These are phyloP conservation scores for Brenthis hecate DNA, from an alignment of 2,888 invertebrate genomes.

Conservation along the genomic window DNA sequence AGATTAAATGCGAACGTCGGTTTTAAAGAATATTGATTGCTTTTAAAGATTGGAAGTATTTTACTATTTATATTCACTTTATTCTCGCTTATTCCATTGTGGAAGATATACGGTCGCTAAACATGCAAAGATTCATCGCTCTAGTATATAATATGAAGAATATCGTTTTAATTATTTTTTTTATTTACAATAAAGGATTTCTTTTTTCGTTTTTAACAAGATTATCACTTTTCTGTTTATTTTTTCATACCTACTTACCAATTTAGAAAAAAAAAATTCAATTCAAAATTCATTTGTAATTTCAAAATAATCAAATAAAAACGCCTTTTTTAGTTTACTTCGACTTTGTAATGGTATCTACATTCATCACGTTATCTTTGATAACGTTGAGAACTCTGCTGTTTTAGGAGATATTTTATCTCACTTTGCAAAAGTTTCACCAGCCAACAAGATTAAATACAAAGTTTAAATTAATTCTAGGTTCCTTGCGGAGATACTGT, in stretches of 20 bases:
- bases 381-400: conserved; percentile 62
- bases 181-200: too few relatives aligned
- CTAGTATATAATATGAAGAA: neutral
- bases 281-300: too few relatives aligned
- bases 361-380: conserved; percentile 52
- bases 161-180: too few relatives aligned
- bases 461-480: conserved; percentile 80
- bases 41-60: conserved; percentile 29
- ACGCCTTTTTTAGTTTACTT: conserved; percentile 11
- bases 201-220: neutral
- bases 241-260: too few relatives aligned
- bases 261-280: too few relatives aligned
- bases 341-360: conserved; percentile 30
- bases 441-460: conserved; percentile 76
- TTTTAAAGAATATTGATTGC: conserved; percentile 17
- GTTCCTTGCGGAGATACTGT: conserved; percentile 58
- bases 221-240: neutral
- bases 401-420: conserved; percentile 75
- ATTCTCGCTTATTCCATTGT: conserved; percentile 30
- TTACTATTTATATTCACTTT: conserved; percentile 34
- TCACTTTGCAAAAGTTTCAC: conserved; percentile 70
- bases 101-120: conserved; percentile 31
- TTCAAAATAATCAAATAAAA: neutral
- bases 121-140: conserved; percentile 31
- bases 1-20: conserved; percentile 11